A percentile compares a stretch with the other conserved stretches of the same genome.
phyloP scores from a whole-genome alignment of 1,140 invertebrate genomes.

The Drosophila lacteicornis region DNA sequence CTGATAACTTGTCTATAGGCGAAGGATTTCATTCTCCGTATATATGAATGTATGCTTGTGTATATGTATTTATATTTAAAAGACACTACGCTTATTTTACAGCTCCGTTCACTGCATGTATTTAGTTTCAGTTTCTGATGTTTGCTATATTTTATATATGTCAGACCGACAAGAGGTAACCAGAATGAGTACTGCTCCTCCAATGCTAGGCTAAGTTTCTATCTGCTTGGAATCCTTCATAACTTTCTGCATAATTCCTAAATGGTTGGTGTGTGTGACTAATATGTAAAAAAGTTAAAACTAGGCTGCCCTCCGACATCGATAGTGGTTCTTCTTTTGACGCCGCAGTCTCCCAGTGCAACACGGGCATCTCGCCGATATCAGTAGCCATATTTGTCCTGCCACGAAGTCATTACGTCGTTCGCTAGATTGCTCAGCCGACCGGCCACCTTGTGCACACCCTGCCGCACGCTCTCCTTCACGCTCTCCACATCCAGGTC shows the following conservation, averaged over 20 bases:
- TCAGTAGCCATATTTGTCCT: constrained; percentile 90
- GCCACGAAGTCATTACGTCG: constrained; percentile 96
- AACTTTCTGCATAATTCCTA: constrained; percentile 57
- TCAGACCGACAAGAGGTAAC: constrained; percentile 36
- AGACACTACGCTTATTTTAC: constrained; percentile 62
- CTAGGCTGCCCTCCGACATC: constrained; percentile 22
- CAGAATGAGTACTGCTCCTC: constrained; percentile 10
- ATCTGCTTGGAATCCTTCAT: constrained; percentile 64
- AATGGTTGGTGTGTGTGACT: constrained; percentile 45
- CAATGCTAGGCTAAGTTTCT: constrained; percentile 38
- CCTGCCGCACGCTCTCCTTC: constrained; percentile 97
- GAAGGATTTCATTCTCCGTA: not conserved
- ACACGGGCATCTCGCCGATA: constrained; percentile 37
- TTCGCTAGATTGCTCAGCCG: constrained; percentile 96
- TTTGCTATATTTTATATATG: constrained; percentile 33
- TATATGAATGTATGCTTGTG: not conserved
- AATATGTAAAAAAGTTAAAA: constrained; percentile 60
- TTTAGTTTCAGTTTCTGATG: constrained; percentile 22
- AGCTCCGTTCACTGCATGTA: constrained; percentile 35
- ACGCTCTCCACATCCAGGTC: constrained; percentile 94
- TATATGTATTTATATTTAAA: constrained; percentile 43
- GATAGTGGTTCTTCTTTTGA: constrained; percentile 2
- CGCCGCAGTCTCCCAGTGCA: not conserved
- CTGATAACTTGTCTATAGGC: not conserved
- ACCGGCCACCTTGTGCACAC: constrained; percentile 98